Percentiles rank a stretch among this genome's conserved stretches.
These are phyloP conservation scores for Benthosema pterotum DNA, from an alignment of 2,797 vertebrate species.

Conservation along the genomic window DNA sequence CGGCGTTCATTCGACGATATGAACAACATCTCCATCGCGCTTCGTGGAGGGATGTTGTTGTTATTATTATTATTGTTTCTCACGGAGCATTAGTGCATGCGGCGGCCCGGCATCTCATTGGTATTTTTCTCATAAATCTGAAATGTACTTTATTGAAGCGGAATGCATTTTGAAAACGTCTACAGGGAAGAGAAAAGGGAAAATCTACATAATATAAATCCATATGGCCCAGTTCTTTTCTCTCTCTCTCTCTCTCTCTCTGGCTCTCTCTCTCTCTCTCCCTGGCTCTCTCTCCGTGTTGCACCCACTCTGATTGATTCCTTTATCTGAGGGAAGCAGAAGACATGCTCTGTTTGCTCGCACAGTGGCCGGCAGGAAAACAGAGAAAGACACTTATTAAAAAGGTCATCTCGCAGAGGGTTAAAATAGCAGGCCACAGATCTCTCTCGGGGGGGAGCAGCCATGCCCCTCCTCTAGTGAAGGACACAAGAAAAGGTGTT, in stretches of 20 bases:
- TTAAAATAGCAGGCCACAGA: constrained; percentile 81
- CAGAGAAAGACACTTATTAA: constrained; percentile 87
- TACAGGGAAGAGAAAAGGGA: constrained; percentile 69
- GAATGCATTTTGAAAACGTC: constrained; percentile 73
- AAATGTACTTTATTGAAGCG: constrained; percentile 77
- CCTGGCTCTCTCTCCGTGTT: neutral
- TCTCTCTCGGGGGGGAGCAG: constrained; percentile 70
- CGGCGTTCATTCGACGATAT: constrained; percentile 62
- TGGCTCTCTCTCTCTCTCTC: constrained; percentile 9
- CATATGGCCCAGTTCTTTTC: constrained; percentile 76
- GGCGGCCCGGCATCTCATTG: constrained; percentile 73
- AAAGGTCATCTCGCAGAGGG: constrained; percentile 85
- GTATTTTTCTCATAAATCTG: constrained; percentile 80
- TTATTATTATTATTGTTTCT: constrained; percentile 75
- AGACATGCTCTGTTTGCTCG: constrained; percentile 84
- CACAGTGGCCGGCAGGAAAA: constrained; percentile 82
- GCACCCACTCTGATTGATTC: constrained; percentile 78
- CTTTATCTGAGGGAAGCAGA: constrained; percentile 83
- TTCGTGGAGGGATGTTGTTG: constrained; percentile 58
- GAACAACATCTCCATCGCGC: constrained; percentile 53
- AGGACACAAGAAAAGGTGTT: constrained; percentile 81
- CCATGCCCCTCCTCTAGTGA: constrained; percentile 76
- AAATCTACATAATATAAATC: constrained; percentile 83
- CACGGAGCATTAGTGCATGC: constrained; percentile 23
- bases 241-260: neutral